These are phyloP conservation scores for Thumatha senex DNA, from an alignment of 2,888 invertebrate species.

Conservation along the genomic window DNA sequence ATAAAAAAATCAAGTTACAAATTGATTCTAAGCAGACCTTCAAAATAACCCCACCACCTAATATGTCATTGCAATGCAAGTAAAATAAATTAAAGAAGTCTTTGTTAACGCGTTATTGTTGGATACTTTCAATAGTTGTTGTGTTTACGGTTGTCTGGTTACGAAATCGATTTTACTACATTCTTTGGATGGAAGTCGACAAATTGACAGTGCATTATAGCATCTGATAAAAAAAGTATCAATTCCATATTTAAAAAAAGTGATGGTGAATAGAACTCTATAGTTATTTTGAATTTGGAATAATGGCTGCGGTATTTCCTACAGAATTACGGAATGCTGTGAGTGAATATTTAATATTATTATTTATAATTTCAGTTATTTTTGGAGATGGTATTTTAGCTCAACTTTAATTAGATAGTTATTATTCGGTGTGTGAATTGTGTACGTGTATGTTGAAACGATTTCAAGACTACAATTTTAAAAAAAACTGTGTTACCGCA, in stretches of 20 bases:
- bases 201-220: slow-evolving; percentile 11
- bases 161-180: slow-evolving; percentile 68
- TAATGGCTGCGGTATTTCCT: slow-evolving; percentile 70
- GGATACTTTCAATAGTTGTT: slow-evolving; percentile 38
- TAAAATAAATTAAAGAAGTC: no score
- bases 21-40: neutral
- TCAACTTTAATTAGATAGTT: no score
- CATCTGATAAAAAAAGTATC: neutral
- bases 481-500: no score
- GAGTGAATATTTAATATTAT: slow-evolving; percentile 30
- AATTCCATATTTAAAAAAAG: slow-evolving; percentile 4
- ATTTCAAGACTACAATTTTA: no score
- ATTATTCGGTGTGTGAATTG: no score
- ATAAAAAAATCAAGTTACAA: no score
- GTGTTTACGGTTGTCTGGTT: slow-evolving; percentile 68
- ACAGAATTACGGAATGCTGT: slow-evolving; percentile 67
- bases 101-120: slow-evolving; percentile 18
- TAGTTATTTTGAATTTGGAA: slow-evolving; percentile 11
- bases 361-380: neutral
- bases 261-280: slow-evolving; percentile 18
- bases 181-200: slow-evolving; percentile 20
- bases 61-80: neutral
- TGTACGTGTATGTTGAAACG: no score
- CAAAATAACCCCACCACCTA: neutral
- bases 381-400: neutral